Base-by-base conservation (phyloP, 2,113 vertebrate genomes). In the Callipepla squamata region DNA sequence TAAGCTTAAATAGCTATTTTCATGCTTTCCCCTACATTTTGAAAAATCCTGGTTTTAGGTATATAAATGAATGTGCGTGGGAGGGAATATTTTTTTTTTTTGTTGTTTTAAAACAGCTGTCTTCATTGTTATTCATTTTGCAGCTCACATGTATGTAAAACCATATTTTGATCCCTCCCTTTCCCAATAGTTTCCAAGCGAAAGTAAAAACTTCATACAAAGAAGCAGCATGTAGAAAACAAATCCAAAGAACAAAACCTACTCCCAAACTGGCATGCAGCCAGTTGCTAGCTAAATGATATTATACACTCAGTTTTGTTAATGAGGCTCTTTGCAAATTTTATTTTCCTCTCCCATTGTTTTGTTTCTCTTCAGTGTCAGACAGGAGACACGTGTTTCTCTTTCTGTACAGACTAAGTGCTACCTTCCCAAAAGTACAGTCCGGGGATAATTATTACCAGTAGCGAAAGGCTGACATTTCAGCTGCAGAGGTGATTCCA, bases 1-100 rank as follows among this genome's bases (percentile, higher is more conserved):
- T 59, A 67, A 85, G 76, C 65, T 85, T 75, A 90, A 95, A 80
- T 75, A 28, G 30, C 53, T 88, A 61, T 90, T 93, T 90, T 75
- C 57, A 78, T 26, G 67, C 36, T 72, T 92, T 89, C 65, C 6
- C 26, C 23, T 65, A 72, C 57, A 58, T 68, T 90, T 68, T 0
- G 5, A 81, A 87, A 93, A 92, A 62, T 59, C 8, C 2, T 13
- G 8, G 79, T 85, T 87, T 93, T 87, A 79, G 72, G 30, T 22
- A 36, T 21, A 44, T 48, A 77, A 87, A 76, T 53, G 21, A 69
- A 42, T 7, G 36, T n/a, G 22, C 0, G 1, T 80, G 63, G 40
- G 47, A 6, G 48, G 1, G 83, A 93, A 88, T 23, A 34, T n/a
- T n/a, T n/a, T 34, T 63, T 40, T 48, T 42, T 67, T 67, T 58